phyloP scores from a whole-genome alignment of 2,888 invertebrate genomes.

The Drosophila siamana region DNA sequence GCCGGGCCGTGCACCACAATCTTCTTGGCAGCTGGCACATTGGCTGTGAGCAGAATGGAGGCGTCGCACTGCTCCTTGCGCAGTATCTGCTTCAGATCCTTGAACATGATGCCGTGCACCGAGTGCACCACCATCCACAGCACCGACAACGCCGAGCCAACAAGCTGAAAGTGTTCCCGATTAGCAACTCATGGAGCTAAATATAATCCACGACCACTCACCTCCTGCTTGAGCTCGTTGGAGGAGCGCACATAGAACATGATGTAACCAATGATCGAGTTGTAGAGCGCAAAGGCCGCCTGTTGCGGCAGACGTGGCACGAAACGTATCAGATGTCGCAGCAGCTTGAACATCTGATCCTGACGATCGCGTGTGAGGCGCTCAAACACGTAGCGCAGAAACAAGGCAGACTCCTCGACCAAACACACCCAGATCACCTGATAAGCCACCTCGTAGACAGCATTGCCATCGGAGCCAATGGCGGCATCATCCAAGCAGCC shows the following conservation, averaged over 20 bases:
- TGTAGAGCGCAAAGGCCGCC: constrained; percentile 98
- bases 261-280: constrained; percentile 99
- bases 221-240: constrained; percentile 96
- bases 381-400: constrained; percentile 97
- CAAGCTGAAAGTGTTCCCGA: constrained; percentile 86
- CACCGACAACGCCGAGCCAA: constrained; percentile 97
- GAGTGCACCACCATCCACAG: constrained; percentile 99
- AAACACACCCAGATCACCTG: constrained; percentile 98
- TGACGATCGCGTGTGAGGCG: constrained; percentile 96
- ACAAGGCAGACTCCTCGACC: constrained; percentile 98
- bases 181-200: background rate
- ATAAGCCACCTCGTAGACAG: constrained; percentile 98
- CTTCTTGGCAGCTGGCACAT: constrained; percentile 99
- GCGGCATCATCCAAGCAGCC: constrained; percentile 98
- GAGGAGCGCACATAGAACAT: constrained; percentile 99
- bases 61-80: constrained; percentile 99
- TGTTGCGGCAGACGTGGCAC: constrained; percentile 97
- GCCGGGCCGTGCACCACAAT: constrained; percentile 97
- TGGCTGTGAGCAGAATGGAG: constrained; percentile 97
- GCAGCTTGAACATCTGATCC: constrained; percentile 96
- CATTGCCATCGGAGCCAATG: constrained; percentile 96
- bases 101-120: constrained; percentile 99
- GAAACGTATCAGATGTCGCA: constrained; percentile 96
- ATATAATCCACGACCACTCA: constrained; percentile 32
- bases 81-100: constrained; percentile 99